A percentile compares a stretch with the other conserved stretches of the same genome.
These are phyloP conservation scores for Exephanes ischioxanthus DNA, from an alignment of 2,888 invertebrate genomes.

Conservation along the genomic window DNA sequence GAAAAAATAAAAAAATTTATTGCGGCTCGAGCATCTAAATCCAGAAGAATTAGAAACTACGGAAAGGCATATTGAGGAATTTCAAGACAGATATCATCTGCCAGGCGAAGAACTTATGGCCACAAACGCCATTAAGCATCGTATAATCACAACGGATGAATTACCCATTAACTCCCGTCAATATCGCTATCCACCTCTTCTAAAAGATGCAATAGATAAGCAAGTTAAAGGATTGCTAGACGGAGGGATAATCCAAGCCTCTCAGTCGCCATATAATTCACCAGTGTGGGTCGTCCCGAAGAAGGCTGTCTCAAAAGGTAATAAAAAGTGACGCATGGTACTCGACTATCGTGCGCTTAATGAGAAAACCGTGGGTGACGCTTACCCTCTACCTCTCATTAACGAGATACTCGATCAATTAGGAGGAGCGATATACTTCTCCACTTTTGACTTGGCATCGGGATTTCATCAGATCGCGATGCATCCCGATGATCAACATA, in stretches of 20 bases:
- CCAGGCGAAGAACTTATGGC: conserved; percentile 1
- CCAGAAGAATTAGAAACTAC: conserved; percentile 11
- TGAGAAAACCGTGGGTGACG: too few relatives aligned
- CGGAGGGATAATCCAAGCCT: background rate
- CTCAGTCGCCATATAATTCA: background rate
- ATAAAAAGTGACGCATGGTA: background rate
- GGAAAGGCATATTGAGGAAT: background rate
- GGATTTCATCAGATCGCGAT: too few relatives aligned
- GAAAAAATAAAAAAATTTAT: conserved; percentile 5
- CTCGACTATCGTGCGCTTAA: background rate
- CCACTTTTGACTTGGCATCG: too few relatives aligned
- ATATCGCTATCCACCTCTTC: conserved; percentile 23
- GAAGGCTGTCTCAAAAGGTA: background rate
- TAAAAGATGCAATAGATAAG: background rate
- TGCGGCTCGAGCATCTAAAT: conserved; percentile 41
- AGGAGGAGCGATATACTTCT: too few relatives aligned
- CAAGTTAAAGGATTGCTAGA: background rate
- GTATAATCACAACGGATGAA: background rate
- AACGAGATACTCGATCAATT: too few relatives aligned
- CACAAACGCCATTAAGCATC: conserved; percentile 15
- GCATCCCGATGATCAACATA: background rate
- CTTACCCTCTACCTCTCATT: too few relatives aligned
- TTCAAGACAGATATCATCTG: conserved; percentile 22
- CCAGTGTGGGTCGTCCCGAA: background rate
- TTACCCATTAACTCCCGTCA: conserved; percentile 24